phyloP scores from a whole-genome alignment of 2,888 invertebrate species.

The Amblyjoppa proteus region DNA sequence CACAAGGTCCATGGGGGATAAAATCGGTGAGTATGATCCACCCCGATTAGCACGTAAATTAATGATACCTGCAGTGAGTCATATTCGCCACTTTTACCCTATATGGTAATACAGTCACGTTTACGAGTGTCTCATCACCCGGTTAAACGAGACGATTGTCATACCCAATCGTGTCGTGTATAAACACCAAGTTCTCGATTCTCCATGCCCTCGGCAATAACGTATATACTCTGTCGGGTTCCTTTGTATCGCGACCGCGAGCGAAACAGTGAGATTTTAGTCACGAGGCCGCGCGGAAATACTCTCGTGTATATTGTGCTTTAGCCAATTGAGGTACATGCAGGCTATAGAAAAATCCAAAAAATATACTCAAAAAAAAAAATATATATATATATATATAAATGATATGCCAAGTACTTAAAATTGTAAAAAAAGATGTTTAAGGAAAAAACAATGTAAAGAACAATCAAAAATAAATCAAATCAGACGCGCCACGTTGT shows the following conservation, averaged over 20 bases:
- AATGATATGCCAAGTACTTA: no score
- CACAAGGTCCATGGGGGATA: no score
- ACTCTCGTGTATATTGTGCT: neutral
- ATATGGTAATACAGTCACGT: conserved; percentile 6
- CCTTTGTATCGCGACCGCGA: conserved; percentile 2
- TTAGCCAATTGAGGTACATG: neutral
- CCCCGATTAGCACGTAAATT: neutral
- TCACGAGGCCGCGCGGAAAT: neutral
- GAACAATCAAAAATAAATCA: no score
- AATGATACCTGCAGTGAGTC: neutral
- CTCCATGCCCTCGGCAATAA: neutral
- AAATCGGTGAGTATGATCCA: neutral
- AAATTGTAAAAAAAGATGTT: neutral
- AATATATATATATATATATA: no score
- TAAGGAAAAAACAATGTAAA: no score
- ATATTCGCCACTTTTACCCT: neutral
- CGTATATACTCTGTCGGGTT: neutral
- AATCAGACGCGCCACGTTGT: no score
- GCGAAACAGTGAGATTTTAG: neutral
- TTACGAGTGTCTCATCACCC: neutral
- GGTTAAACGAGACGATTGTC: conserved; percentile 13
- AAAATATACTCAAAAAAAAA: no score
- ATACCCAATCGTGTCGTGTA: neutral
- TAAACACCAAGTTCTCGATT: conserved; percentile 6
- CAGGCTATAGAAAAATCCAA: neutral